A percentile compares a stretch with the other conserved stretches of the same genome.
Conservation (phyloP, 2,888 invertebrate genomes). For the Pachydiplax longipennis region DNA sequence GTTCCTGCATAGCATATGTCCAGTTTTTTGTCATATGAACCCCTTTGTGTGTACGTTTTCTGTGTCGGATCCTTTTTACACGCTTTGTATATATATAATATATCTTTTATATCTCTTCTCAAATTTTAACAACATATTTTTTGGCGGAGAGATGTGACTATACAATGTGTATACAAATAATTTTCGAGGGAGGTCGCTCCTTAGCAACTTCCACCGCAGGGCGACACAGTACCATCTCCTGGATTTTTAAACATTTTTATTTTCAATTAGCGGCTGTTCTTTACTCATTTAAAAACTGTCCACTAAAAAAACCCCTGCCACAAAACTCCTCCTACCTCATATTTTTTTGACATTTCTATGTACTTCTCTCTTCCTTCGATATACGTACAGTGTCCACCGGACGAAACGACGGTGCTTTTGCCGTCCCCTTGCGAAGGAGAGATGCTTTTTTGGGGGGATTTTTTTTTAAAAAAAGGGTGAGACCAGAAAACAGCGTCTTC, state of each 20-base stretch:
- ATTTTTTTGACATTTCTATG: constrained; percentile 9
- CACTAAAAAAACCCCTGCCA: constrained; percentile 9
- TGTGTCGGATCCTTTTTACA: neutral
- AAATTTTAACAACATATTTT: constrained; percentile 34
- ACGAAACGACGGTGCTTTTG: neutral
- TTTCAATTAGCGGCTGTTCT: neutral
- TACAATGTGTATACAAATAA: constrained; percentile 31
- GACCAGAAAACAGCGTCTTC: neutral
- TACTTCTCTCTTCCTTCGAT: neutral
- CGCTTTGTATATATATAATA: constrained; percentile 11
- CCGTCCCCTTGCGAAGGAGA: neutral
- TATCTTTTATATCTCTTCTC: constrained; percentile 25
- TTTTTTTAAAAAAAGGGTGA: neutral
- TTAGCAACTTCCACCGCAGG: constrained; percentile 10
- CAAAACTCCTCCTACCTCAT: constrained; percentile 18
- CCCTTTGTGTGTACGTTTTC: constrained; percentile 33
- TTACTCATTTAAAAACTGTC: neutral
- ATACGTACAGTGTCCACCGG: neutral
- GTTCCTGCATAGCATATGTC: constrained; percentile 11
- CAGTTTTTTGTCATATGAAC: constrained; percentile 18
- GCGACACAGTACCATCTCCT: constrained; percentile 2
- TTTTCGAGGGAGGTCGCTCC: neutral
- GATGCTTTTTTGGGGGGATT: neutral
- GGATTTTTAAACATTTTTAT: neutral
- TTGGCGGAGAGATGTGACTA: constrained; percentile 25